Percentiles rank a stretch among this genome's conserved stretches.
Evolutionary conservation across 2,113 vertebrate species (phyloP).

Genomic region (Bujurquina vittata): DNA sequence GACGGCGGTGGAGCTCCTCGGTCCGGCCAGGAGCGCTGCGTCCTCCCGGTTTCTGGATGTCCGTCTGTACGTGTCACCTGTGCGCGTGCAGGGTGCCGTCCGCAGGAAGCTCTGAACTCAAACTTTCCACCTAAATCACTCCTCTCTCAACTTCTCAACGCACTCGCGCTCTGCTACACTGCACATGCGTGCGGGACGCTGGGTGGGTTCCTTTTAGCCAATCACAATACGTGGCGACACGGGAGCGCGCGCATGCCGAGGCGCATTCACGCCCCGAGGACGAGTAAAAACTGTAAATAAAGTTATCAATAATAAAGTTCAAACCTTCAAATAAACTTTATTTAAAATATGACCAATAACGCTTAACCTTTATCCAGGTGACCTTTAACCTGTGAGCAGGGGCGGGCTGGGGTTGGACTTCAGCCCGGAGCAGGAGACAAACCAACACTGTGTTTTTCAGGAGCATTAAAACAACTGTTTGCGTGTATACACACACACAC

Average conservation of each 20-base stretch:
- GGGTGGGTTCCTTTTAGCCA: conserved; percentile 44
- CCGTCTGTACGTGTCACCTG: neutral
- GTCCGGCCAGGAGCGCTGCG: neutral
- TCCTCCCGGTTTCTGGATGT: neutral
- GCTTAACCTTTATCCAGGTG: neutral
- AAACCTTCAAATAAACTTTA: neutral
- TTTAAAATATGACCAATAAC: no score
- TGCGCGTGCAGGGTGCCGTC: neutral
- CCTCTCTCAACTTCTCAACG: neutral
- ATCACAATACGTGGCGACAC: conserved; percentile 32
- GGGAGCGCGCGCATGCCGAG: neutral
- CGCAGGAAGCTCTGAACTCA: no score
- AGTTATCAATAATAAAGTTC: neutral
- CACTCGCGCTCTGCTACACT: neutral
- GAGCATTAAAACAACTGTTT: no score
- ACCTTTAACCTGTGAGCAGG: no score
- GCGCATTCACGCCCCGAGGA: conserved; percentile 4
- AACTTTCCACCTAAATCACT: neutral
- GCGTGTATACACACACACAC: no score
- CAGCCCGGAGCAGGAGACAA: no score
- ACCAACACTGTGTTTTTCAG: no score
- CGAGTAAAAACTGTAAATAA: neutral
- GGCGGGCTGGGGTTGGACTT: no score
- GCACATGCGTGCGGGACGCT: conserved; percentile 34
- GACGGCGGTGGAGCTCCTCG: conserved; percentile 7